Conservation (phyloP, 53 echinoderm and acorn worm species). For the Echinometra lucunter region DNA sequence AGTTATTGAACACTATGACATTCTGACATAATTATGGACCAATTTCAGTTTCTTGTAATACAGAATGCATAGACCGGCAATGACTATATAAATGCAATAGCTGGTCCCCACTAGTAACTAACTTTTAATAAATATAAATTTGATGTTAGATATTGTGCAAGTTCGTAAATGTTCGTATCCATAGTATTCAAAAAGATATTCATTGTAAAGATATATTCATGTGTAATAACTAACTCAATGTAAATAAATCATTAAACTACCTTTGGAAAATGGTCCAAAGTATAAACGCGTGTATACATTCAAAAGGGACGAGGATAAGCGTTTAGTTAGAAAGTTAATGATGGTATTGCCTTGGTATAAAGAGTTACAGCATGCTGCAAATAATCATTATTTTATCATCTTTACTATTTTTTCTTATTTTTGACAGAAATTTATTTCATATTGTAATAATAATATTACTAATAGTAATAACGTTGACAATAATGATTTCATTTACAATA, state of each 20-base stretch:
- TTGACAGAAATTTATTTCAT: background rate
- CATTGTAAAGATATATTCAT: background rate
- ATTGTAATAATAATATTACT: too few relatives aligned
- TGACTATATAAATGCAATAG: too few relatives aligned
- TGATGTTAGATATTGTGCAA: too few relatives aligned
- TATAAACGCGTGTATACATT: background rate
- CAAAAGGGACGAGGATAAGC: background rate
- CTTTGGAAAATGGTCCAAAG: background rate
- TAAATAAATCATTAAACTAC: background rate
- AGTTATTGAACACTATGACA: too few relatives aligned
- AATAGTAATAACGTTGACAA: too few relatives aligned
- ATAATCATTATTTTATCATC: background rate
- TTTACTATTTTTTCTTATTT: background rate
- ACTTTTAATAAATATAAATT: too few relatives aligned
- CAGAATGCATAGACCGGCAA: too few relatives aligned
- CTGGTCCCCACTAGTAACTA: too few relatives aligned
- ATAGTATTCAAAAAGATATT: background rate
- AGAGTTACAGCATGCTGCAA: conserved; percentile 11
- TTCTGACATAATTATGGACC: too few relatives aligned
- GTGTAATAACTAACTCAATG: background rate
- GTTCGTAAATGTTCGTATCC: background rate
- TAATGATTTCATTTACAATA: too few relatives aligned
- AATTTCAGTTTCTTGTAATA: too few relatives aligned
- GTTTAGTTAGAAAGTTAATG: background rate
- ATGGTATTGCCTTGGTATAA: background rate